These are phyloP conservation scores for Anagyrus pseudococci DNA, from an alignment of 2,888 invertebrate genomes.

Conservation along the genomic window DNA sequence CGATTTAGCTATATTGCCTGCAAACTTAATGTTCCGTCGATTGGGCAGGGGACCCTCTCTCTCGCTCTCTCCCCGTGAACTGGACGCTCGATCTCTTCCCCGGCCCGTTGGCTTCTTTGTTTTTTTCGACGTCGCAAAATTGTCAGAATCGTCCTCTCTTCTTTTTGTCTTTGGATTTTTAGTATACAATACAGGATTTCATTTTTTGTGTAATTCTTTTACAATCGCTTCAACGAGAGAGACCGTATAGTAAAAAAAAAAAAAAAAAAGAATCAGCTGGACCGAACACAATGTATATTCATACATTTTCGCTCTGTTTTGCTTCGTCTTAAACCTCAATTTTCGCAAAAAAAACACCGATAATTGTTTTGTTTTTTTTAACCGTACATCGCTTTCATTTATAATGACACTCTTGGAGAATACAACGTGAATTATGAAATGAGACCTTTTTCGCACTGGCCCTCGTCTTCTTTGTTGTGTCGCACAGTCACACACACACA, in stretches of 20 bases:
- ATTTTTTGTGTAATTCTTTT: constrained; percentile 17
- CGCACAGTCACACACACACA: no score
- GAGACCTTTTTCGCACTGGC: constrained; percentile 18
- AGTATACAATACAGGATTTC: constrained; percentile 36
- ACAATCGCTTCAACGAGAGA: constrained; percentile 30
- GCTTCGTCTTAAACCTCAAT: no score
- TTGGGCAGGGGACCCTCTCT: constrained; percentile 2
- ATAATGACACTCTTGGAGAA: constrained; percentile 40
- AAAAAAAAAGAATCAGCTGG: no score
- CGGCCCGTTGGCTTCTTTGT: no score
- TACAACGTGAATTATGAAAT: constrained; percentile 39
- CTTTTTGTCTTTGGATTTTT: constrained; percentile 31
- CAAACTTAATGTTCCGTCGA: constrained; percentile 19
- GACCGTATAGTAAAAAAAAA: constrained; percentile 40
- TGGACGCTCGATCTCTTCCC: no score
- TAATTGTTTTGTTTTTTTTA: constrained; percentile 26
- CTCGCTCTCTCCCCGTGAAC: no score
- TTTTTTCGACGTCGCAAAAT: neutral
- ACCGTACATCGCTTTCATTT: constrained; percentile 35
- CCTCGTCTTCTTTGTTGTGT: constrained; percentile 8
- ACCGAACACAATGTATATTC: constrained; percentile 30
- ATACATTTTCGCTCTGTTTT: constrained; percentile 14
- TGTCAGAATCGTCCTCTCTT: constrained; percentile 5
- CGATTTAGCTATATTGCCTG: constrained; percentile 16
- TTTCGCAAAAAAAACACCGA: no score